phyloP scores from a whole-genome alignment of 2,888 invertebrate species.

The Aromia moschata region DNA sequence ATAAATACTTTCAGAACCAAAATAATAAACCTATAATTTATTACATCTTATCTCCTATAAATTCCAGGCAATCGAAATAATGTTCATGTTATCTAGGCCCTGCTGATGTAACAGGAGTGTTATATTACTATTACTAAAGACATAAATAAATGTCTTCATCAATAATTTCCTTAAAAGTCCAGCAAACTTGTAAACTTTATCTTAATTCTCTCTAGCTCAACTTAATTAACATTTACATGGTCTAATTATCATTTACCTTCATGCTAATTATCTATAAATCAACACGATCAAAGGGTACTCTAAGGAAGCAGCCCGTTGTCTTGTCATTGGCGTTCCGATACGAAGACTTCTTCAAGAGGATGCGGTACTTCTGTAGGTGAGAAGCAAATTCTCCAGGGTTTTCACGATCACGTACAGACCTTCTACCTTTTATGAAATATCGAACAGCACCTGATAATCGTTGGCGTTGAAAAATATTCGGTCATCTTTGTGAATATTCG shows the following conservation, averaged over 20 bases:
- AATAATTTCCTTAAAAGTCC: constrained; percentile 3
- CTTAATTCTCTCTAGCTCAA: constrained; percentile 15
- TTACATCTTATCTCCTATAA: neutral
- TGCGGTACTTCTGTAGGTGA: too few species aligned
- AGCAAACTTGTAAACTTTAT: constrained; percentile 4
- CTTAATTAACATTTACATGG: constrained; percentile 18
- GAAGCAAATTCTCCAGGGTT: too few species aligned
- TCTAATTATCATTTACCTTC: constrained; percentile 15
- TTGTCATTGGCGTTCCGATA: constrained; percentile 15
- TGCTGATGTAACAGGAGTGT: neutral
- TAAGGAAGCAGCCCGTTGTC: neutral
- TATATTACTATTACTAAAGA: neutral
- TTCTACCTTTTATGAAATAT: too few species aligned
- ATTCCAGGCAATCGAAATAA: neutral
- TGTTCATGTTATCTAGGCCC: neutral
- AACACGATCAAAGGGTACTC: neutral
- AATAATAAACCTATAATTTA: neutral
- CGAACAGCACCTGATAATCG: too few species aligned
- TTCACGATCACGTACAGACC: too few species aligned
- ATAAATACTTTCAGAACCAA: neutral
- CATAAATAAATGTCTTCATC: neutral
- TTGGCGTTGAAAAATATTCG: too few species aligned
- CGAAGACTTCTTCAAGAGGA: neutral
- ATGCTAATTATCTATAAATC: constrained; percentile 8
- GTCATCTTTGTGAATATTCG: too few species aligned